Evolutionary conservation across 1,140 invertebrate species (phyloP).

Genomic region (Sipha flava): DNA sequence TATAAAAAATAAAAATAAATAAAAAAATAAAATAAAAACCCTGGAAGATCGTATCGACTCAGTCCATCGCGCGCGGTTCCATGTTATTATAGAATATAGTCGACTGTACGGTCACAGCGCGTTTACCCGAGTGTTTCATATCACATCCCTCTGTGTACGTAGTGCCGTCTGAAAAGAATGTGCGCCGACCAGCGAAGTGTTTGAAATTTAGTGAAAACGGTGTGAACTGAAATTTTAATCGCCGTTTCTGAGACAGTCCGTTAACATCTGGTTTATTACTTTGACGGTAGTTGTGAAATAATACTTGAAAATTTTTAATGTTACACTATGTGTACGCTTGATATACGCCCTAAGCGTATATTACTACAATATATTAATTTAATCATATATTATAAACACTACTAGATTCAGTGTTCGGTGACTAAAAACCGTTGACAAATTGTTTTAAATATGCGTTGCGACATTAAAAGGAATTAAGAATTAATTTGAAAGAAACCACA

Average conservation of each 20-base stretch:
- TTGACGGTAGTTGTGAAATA: too few relatives aligned
- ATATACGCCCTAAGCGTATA: too few relatives aligned
- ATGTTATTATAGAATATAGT: not conserved
- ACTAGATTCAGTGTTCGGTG: too few relatives aligned
- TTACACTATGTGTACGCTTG: too few relatives aligned
- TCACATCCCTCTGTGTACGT: not conserved
- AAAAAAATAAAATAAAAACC: not conserved
- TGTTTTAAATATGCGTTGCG: too few relatives aligned
- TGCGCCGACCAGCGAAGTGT: not conserved
- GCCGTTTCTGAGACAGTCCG: not conserved
- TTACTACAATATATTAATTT: too few relatives aligned
- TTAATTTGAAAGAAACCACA: too few relatives aligned
- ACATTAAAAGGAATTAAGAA: too few relatives aligned
- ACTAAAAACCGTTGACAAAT: too few relatives aligned
- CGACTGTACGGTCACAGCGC: not conserved
- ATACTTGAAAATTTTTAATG: too few relatives aligned
- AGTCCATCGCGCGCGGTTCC: not conserved
- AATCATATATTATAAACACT: too few relatives aligned
- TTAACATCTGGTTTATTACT: not conserved
- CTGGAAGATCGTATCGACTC: not conserved
- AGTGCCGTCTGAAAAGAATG: not conserved
- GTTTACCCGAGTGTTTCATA: not conserved
- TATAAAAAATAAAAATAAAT: too few relatives aligned
- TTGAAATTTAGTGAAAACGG: not conserved
- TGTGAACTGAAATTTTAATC: not conserved